Evolutionary conservation across 2,888 invertebrate species (phyloP).

Genomic region (Cephus spinipes): DNA sequence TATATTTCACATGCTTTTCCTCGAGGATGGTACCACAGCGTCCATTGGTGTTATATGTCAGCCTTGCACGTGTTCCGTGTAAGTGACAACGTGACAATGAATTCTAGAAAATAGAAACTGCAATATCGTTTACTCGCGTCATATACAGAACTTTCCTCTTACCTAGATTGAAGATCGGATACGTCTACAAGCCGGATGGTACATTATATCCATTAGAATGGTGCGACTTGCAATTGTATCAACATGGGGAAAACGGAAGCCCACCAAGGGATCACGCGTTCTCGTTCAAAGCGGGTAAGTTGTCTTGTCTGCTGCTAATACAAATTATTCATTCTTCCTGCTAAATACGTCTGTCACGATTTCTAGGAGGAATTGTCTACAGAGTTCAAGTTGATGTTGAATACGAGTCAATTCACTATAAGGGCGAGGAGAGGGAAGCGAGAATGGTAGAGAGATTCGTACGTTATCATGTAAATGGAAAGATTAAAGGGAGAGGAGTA

Average conservation of each 20-base stretch:
- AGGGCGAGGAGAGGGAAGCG: conserved; percentile 77
- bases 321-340: background rate
- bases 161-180: conserved; percentile 75
- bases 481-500: conserved; percentile 75
- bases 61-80: conserved; percentile 74
- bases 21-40: conserved; percentile 77
- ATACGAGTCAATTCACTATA: conserved; percentile 73
- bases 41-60: conserved; percentile 82
- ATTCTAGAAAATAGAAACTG: background rate
- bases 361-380: conserved; percentile 67
- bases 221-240: conserved; percentile 75
- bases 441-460: conserved; percentile 75
- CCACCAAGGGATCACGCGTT: conserved; percentile 77
- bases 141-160: background rate
- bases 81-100: conserved; percentile 38
- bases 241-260: conserved; percentile 76
- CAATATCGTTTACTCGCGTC: background rate
- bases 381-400: conserved; percentile 73
- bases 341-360: background rate
- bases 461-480: conserved; percentile 71
- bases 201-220: conserved; percentile 71
- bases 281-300: conserved; percentile 70
- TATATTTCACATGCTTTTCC: conserved; percentile 81
- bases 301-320: conserved; percentile 12
- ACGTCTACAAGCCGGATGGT: conserved; percentile 70